These are phyloP conservation scores for Leptocoma aspasia DNA, from an alignment of 2,113 vertebrate genomes.

Conservation along the genomic window DNA sequence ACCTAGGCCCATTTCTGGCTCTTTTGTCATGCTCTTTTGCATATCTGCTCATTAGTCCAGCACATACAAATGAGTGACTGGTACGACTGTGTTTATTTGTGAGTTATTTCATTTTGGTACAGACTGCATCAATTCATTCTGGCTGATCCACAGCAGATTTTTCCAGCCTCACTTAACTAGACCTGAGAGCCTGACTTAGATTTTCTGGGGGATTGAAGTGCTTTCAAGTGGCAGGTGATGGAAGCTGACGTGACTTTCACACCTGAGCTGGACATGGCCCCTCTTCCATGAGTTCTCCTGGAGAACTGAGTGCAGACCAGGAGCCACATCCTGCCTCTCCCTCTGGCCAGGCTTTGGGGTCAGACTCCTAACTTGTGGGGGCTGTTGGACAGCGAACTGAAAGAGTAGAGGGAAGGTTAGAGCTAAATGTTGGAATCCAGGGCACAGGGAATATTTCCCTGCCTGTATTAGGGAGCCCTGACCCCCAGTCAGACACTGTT, in stretches of 20 bases:
- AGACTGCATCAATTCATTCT: not conserved
- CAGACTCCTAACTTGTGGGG: accelerated
- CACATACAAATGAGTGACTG: not conserved
- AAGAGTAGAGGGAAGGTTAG: not conserved
- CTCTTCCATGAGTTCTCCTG: not conserved
- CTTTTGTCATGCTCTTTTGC: constrained; percentile 24
- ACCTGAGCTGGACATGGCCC: not conserved
- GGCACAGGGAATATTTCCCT: too few relatives aligned
- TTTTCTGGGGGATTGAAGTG: not conserved
- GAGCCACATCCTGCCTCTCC: accelerated
- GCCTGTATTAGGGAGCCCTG: too few relatives aligned
- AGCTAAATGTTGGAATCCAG: too few relatives aligned
- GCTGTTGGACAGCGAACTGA: not conserved
- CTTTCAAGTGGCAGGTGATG: not conserved
- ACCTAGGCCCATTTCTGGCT: not conserved
- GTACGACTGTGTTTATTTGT: not conserved
- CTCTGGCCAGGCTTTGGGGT: not conserved
- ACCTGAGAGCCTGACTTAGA: not conserved
- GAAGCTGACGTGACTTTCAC: not conserved
- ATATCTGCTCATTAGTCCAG: not conserved
- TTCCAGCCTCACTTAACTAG: not conserved
- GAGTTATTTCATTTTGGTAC: not conserved
- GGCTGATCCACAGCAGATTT: not conserved
- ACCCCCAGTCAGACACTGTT: too few relatives aligned
- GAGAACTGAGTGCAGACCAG: accelerated